Percentiles rank a stretch among this genome's conserved stretches.
Conservation (phyloP, 2,888 invertebrate species). For the Scrobipalpa costella region DNA sequence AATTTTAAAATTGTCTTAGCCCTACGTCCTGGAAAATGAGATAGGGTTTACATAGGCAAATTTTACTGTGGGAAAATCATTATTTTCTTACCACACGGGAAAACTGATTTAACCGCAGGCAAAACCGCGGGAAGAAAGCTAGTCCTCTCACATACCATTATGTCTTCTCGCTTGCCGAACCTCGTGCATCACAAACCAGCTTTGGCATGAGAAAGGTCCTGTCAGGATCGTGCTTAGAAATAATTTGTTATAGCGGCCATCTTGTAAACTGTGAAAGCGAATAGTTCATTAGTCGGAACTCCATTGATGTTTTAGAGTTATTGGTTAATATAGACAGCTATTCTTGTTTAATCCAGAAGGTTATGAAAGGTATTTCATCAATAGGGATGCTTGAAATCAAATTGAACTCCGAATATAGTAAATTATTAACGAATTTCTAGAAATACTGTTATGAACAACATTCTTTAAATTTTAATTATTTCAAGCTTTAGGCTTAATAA, state of each 20-base stretch:
- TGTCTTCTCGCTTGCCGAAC: slow-evolving; percentile 49
- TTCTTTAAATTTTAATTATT: too few relatives aligned
- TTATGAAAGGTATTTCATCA: too few relatives aligned
- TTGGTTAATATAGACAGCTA: too few relatives aligned
- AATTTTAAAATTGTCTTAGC: too few relatives aligned
- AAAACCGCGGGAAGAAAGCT: too few relatives aligned
- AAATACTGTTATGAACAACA: not conserved
- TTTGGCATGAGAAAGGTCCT: slow-evolving; percentile 3
- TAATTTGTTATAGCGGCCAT: not conserved
- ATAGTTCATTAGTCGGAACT: too few relatives aligned
- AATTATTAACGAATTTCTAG: not conserved
- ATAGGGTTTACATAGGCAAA: too few relatives aligned
- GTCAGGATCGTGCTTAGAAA: slow-evolving; percentile 4
- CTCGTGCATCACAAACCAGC: slow-evolving; percentile 45
- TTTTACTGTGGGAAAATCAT: not conserved
- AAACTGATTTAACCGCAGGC: slow-evolving; percentile 29
- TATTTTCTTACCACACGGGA: too few relatives aligned
- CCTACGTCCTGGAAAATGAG: too few relatives aligned
- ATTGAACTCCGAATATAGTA: not conserved
- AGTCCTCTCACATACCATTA: slow-evolving; percentile 44
- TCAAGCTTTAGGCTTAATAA: too few relatives aligned
- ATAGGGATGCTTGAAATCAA: not conserved
- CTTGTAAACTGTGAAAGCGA: not conserved
- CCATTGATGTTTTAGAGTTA: too few relatives aligned
- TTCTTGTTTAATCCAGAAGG: too few relatives aligned